Conservation (phyloP, 2,797 vertebrate species). For the Rallus crepitans region DNA sequence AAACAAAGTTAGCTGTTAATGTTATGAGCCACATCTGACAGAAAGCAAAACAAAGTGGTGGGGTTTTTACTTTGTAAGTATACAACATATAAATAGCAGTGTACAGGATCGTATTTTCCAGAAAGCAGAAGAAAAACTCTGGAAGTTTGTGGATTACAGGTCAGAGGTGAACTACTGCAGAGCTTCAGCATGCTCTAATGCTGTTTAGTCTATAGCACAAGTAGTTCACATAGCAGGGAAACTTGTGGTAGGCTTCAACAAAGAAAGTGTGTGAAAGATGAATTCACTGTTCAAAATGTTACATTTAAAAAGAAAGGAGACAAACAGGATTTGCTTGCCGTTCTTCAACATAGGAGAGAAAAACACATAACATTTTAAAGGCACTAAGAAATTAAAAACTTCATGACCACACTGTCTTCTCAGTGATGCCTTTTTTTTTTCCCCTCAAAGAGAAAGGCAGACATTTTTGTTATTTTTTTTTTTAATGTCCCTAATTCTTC, state of each 20-base stretch:
- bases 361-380: neutral
- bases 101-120: neutral
- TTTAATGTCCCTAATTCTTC: neutral
- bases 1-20: neutral
- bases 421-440: neutral
- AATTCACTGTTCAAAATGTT: neutral
- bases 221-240: accelerated
- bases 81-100: neutral
- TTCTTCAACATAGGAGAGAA: neutral
- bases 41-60: neutral
- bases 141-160: neutral
- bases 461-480: accelerated
- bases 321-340: neutral
- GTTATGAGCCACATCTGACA: neutral
- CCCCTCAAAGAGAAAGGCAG: neutral
- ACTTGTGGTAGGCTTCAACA: neutral
- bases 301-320: neutral
- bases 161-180: neutral
- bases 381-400: neutral
- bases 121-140: neutral
- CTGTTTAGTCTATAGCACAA: neutral
- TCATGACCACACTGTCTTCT: neutral
- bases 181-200: neutral
- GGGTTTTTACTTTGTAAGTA: neutral
- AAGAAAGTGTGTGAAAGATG: neutral